These are phyloP conservation scores for Acheta domesticus DNA, from an alignment of 2,888 invertebrate species.

Conservation along the genomic window DNA sequence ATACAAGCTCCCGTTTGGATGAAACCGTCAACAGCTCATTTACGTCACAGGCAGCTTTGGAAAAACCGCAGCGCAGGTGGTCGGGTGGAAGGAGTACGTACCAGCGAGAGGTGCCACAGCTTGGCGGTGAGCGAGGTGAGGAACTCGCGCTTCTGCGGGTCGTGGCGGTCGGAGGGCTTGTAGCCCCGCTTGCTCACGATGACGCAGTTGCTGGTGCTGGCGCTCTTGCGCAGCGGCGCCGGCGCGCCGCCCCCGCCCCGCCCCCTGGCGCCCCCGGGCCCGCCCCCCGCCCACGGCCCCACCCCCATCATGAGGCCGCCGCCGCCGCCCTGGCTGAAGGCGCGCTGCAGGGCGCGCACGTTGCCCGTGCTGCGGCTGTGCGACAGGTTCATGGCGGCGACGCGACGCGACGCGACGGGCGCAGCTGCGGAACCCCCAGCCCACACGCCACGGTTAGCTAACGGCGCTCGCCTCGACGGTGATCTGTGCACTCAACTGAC, in stretches of 20 bases:
- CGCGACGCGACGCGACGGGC: no score
- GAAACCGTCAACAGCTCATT: no score
- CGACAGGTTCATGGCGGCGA: slow-evolving; percentile 31
- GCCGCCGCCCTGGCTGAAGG: slow-evolving; percentile 20
- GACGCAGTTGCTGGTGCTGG: slow-evolving; percentile 53
- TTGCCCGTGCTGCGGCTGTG: slow-evolving; percentile 32
- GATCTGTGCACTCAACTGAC: not conserved
- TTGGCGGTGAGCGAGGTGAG: slow-evolving; percentile 75
- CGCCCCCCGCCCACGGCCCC: not conserved
- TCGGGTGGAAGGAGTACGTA: slow-evolving; percentile 52
- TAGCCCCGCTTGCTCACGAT: slow-evolving; percentile 72
- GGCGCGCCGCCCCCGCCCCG: not conserved
- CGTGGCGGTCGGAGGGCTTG: slow-evolving; percentile 80
- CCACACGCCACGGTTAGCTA: no score
- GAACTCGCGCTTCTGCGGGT: slow-evolving; percentile 76
- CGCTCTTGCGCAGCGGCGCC: slow-evolving; percentile 36
- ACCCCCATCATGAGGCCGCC: not conserved
- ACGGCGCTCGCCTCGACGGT: not conserved
- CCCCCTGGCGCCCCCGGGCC: not conserved
- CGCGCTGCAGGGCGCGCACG: slow-evolving; percentile 29
- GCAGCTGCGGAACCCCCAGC: not conserved
- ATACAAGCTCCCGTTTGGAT: no score
- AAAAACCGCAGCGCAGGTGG: no score
- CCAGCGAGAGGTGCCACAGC: slow-evolving; percentile 78
- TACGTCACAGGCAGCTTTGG: no score